Conservation (phyloP, 2,797 vertebrate species). For the Eptatretus atami region DNA sequence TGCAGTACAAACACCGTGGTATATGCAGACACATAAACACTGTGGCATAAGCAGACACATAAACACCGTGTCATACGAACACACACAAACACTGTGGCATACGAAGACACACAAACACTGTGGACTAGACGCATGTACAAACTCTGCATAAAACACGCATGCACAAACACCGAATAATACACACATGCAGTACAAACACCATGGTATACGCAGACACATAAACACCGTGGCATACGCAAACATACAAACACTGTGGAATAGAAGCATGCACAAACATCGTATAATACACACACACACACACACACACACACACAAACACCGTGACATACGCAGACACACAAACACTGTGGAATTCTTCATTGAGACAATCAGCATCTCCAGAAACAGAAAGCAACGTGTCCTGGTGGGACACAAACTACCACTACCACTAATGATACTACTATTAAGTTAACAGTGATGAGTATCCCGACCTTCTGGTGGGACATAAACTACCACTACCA, state of each 20-base stretch:
- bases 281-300: neutral
- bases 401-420: neutral
- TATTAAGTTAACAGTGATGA: neutral
- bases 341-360: neutral
- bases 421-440: neutral
- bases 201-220: no score
- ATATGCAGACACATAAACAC: neutral
- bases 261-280: neutral
- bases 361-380: neutral
- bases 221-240: no score
- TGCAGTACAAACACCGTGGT: neutral
- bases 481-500: neutral
- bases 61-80: neutral
- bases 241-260: neutral
- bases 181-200: no score
- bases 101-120: no score
- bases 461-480: neutral
- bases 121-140: no score
- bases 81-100: no score
- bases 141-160: no score
- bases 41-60: no score
- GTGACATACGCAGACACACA: neutral
- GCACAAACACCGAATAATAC: no score
- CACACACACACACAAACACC: neutral
- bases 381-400: neutral